Evolutionary conservation across 2,888 invertebrate genomes (phyloP).

Genomic region (Nysson spinosus): DNA sequence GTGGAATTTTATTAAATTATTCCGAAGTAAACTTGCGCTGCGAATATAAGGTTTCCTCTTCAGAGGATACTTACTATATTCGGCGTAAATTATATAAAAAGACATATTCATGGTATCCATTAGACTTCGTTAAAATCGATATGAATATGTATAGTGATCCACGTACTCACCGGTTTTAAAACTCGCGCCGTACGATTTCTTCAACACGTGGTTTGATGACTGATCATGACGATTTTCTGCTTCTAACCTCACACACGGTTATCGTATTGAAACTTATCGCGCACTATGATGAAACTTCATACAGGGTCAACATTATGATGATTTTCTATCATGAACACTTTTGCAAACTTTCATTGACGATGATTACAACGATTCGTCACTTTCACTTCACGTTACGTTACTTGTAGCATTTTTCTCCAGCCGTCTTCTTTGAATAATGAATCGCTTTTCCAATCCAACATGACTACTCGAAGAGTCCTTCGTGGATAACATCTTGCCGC

Average conservation of each 20-base stretch:
- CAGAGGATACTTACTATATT: no score
- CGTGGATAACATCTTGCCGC: neutral
- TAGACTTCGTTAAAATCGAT: neutral
- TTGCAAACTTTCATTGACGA: constrained; percentile 10
- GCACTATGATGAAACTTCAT: constrained; percentile 15
- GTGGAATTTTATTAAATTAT: no score
- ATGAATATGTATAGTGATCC: neutral
- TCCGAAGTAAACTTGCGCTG: no score
- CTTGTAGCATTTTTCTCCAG: neutral
- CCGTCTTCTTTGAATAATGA: neutral
- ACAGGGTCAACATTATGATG: neutral
- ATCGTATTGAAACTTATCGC: constrained; percentile 10
- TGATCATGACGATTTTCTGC: constrained; percentile 2
- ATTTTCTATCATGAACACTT: neutral
- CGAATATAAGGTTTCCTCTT: no score
- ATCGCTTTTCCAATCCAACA: neutral
- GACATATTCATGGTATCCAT: no score
- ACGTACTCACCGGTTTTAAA: constrained; percentile 39
- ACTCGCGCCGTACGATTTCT: constrained; percentile 5
- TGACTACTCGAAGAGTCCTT: constrained; percentile 12
- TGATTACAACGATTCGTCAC: neutral
- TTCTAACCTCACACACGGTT: constrained; percentile 30
- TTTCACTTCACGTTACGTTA: neutral
- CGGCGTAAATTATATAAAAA: no score
- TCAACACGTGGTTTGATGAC: constrained; percentile 21